phyloP scores from a whole-genome alignment of 2,113 vertebrate genomes.

The Gymnocephalus cernua region DNA sequence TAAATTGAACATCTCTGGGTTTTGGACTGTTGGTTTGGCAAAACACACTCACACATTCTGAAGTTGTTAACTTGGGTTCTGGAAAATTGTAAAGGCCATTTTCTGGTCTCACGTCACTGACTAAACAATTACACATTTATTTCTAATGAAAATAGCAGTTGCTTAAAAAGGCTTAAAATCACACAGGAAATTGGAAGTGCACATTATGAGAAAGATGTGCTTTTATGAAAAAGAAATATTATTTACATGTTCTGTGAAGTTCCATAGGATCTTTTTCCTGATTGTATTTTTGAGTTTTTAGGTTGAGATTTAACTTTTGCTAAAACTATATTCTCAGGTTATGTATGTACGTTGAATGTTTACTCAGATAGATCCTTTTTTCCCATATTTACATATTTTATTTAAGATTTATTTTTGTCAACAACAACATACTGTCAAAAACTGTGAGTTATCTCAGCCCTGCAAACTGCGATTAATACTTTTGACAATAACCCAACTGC shows the following conservation, averaged over 20 bases:
- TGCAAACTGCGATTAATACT: constrained; percentile 36
- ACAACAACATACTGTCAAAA: constrained; percentile 10
- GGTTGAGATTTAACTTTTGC: not conserved
- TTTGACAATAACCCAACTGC: constrained; percentile 50
- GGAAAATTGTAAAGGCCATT: not conserved
- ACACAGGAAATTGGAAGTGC: not conserved
- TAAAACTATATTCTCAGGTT: not conserved
- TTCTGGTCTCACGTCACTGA: not conserved
- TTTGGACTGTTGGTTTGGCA: not conserved
- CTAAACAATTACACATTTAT: not conserved
- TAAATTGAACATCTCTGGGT: not conserved
- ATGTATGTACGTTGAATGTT: constrained; percentile 5
- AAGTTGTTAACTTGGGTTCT: not conserved
- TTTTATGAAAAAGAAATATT: not conserved
- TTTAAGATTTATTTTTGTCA: constrained; percentile 20
- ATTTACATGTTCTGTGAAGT: not conserved
- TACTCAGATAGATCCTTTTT: not conserved
- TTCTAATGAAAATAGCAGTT: not conserved
- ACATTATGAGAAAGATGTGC: not conserved
- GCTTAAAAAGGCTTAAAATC: not conserved
- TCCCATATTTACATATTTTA: not conserved
- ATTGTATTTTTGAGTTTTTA: not conserved
- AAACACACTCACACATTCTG: no score
- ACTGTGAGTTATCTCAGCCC: constrained; percentile 15
- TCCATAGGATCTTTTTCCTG: not conserved